These are phyloP conservation scores for Pelecanus crispus DNA, from an alignment of 2,113 vertebrate species.

Conservation along the genomic window DNA sequence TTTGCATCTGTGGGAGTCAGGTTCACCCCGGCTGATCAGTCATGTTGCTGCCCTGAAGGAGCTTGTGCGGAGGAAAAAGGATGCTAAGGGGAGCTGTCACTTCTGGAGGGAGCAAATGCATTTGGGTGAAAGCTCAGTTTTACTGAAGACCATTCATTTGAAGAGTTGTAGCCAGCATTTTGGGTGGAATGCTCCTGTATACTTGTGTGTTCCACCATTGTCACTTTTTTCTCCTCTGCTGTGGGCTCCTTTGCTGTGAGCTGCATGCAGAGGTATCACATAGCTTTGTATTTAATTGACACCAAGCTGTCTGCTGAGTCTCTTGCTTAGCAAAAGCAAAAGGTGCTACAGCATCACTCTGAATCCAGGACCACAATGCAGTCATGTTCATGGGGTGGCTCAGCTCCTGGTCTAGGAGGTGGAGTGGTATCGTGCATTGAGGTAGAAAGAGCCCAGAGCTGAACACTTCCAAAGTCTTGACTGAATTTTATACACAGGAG, in stretches of 20 bases:
- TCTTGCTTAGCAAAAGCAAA: neutral
- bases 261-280: neutral
- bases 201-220: neutral
- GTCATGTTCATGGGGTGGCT: neutral
- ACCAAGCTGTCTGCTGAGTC: neutral
- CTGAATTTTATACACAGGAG: neutral
- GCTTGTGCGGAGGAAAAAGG: too few relatives aligned
- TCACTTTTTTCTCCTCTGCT: neutral
- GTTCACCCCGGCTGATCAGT: neutral
- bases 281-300: neutral
- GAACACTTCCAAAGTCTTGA: neutral
- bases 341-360: neutral
- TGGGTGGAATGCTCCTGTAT: neutral
- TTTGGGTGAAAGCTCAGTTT: neutral
- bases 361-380: neutral
- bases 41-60: neutral
- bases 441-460: neutral
- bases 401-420: neutral
- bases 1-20: neutral
- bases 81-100: neutral
- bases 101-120: neutral
- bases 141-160: neutral
- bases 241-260: neutral
- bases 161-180: neutral
- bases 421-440: neutral